Conservation (phyloP, 2,113 vertebrate genomes). For the Rhinoderma darwinii region DNA sequence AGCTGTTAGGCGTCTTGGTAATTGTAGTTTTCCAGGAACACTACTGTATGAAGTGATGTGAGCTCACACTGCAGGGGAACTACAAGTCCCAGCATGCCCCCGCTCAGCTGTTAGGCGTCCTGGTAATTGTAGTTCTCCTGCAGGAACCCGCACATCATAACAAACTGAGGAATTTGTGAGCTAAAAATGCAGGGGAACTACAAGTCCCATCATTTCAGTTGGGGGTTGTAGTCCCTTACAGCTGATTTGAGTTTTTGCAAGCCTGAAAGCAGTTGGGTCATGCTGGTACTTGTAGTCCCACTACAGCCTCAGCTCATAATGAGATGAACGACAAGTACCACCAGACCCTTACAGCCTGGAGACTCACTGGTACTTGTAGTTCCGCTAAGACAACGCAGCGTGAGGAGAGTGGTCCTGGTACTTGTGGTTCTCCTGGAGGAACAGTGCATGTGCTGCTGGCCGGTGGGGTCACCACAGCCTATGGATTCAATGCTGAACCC, state of each 20-base stretch:
- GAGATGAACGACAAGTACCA: background rate
- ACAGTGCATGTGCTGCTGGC: too few relatives aligned
- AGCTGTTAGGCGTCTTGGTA: background rate
- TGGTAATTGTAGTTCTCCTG: background rate
- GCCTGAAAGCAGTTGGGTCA: background rate
- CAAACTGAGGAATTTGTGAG: too few relatives aligned
- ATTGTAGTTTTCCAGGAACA: background rate
- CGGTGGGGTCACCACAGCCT: background rate
- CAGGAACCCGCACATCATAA: too few relatives aligned
- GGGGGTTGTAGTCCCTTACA: background rate
- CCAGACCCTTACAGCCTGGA: background rate
- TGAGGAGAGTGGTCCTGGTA: background rate
- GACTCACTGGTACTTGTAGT: background rate
- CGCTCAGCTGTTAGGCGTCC: background rate
- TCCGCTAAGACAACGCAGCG: too few relatives aligned
- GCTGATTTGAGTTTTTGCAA: background rate
- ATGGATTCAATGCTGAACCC: too few relatives aligned
- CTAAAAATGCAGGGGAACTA: background rate
- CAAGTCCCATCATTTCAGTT: background rate
- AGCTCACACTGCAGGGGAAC: background rate
- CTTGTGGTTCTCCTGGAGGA: background rate
- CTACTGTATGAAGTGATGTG: too few relatives aligned
- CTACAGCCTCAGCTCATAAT: background rate
- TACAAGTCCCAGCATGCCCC: background rate
- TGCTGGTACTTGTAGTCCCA: background rate